A percentile compares a stretch with the other conserved stretches of the same genome.
Conservation (phyloP, 2,888 invertebrate genomes). For the Graphium colonna region DNA sequence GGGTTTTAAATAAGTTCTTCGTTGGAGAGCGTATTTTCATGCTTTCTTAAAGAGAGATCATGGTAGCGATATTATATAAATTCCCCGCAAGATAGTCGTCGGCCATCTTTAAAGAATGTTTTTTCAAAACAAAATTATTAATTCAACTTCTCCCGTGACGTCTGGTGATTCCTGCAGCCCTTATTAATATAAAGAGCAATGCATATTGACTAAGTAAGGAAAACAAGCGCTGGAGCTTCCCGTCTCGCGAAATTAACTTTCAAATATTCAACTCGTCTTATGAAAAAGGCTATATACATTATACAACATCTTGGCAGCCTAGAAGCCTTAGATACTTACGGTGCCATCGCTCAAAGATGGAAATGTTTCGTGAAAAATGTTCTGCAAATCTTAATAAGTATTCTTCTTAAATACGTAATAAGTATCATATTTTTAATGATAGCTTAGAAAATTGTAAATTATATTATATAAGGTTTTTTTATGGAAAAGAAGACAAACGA, state of each 20-base stretch:
- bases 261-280: conserved; percentile 69
- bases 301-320: conserved; percentile 17
- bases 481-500: no score
- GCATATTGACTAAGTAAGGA: conserved; percentile 19
- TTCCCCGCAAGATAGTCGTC: no score
- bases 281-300: conserved; percentile 44
- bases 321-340: conserved; percentile 21
- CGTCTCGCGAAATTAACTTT: conserved; percentile 70
- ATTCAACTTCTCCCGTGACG: neutral
- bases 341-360: conserved; percentile 6
- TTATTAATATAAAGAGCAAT: conserved; percentile 20
- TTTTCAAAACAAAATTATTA: no score
- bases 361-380: conserved; percentile 4
- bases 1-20: no score
- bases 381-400: neutral
- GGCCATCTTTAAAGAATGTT: no score
- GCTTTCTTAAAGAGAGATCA: no score
- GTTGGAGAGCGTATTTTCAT: no score
- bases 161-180: neutral
- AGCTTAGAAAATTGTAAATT: no score
- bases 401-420: no score
- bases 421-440: no score
- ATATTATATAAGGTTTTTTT: no score
- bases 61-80: no score
- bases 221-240: conserved; percentile 32